phyloP scores from a whole-genome alignment of 2,888 invertebrate genomes.

The Diarsia brunnea region DNA sequence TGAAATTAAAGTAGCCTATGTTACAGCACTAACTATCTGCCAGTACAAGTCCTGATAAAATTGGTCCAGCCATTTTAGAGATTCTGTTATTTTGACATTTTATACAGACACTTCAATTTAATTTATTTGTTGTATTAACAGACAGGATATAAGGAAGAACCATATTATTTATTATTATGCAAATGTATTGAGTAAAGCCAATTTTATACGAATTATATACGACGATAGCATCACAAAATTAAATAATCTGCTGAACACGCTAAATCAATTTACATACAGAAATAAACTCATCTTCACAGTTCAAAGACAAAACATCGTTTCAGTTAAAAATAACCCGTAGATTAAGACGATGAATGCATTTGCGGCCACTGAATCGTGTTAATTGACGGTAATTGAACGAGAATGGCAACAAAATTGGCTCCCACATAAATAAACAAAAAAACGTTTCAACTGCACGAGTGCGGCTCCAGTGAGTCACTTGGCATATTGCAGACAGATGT shows the following conservation, averaged over 20 bases:
- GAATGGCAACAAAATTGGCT: constrained; percentile 68
- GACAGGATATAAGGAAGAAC: no score
- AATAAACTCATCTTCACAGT: constrained; percentile 23
- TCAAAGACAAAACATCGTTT: constrained; percentile 35
- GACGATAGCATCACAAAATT: background rate
- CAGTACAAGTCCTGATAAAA: no score
- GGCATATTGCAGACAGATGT: constrained; percentile 61
- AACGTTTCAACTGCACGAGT: constrained; percentile 32
- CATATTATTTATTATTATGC: no score
- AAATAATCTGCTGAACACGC: background rate
- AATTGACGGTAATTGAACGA: constrained; percentile 73
- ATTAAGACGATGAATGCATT: constrained; percentile 53
- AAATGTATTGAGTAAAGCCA: background rate
- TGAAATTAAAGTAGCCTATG: no score
- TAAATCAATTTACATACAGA: constrained; percentile 17
- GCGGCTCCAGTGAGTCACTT: constrained; percentile 52
- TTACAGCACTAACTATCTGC: no score
- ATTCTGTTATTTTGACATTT: no score
- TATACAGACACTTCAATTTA: no score
- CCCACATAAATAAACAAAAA: constrained; percentile 66
- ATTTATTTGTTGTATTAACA: no score
- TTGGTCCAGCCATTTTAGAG: no score
- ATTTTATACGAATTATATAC: background rate
- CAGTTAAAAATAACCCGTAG: constrained; percentile 47
- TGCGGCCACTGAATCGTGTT: constrained; percentile 52